phyloP scores from a whole-genome alignment of 2,888 invertebrate genomes.

The Plusia festucae region DNA sequence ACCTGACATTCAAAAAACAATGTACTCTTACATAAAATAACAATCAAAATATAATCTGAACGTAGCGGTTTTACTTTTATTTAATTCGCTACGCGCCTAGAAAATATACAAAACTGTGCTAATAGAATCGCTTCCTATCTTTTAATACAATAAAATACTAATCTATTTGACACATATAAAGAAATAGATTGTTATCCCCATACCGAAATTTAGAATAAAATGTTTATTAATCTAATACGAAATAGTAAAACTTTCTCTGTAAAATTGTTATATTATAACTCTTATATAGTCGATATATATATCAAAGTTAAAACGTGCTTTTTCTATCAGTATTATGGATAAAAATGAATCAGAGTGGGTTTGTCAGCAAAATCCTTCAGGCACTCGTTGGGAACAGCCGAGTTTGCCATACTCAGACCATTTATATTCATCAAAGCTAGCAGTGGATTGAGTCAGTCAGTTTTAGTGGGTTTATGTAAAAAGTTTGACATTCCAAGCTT shows the following conservation, averaged over 20 bases:
- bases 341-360: conserved; percentile 61
- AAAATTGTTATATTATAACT: conserved; percentile 37
- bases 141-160: too few species aligned
- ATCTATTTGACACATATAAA: too few species aligned
- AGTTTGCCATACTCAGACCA: conserved; percentile 50
- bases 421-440: conserved; percentile 64
- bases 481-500: conserved; percentile 40
- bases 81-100: too few species aligned
- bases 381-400: conserved; percentile 50
- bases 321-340: conserved; percentile 49
- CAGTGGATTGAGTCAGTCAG: conserved; percentile 48
- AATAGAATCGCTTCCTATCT: too few species aligned
- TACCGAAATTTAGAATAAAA: too few species aligned
- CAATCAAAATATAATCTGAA: too few species aligned
- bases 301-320: conserved; percentile 30
- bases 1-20: conserved; percentile 87
- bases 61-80: too few species aligned
- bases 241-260: neutral
- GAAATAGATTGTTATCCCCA: too few species aligned
- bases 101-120: too few species aligned
- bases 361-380: conserved; percentile 58
- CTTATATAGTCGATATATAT: conserved; percentile 29
- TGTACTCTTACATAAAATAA: too few species aligned
- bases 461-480: conserved; percentile 42
- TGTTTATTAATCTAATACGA: neutral